Percentiles rank a stretch among this genome's conserved stretches.
Conservation (phyloP, 2,888 invertebrate genomes). For the Lottia scabra region DNA sequence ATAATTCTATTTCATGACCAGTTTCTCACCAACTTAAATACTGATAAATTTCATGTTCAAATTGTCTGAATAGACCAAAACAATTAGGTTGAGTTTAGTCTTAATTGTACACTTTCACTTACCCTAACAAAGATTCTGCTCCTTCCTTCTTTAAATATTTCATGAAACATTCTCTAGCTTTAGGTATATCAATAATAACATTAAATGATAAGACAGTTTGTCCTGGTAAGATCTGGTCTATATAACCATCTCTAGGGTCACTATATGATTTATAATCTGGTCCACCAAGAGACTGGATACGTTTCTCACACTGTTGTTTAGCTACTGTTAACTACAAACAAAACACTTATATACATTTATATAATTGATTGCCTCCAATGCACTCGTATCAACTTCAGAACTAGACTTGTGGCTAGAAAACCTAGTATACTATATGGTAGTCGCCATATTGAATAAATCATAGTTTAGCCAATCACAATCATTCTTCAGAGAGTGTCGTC, state of each 20-base stretch:
- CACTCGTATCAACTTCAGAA: no score
- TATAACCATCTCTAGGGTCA: slow-evolving; percentile 35
- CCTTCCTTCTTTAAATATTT: slow-evolving; percentile 86
- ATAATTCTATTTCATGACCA: no score
- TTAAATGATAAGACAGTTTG: slow-evolving; percentile 55
- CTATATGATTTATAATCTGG: slow-evolving; percentile 55
- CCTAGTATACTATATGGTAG: no score
- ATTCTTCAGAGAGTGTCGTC: no score
- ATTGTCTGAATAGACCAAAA: no score
- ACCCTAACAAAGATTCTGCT: slow-evolving; percentile 82
- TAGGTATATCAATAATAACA: slow-evolving; percentile 56
- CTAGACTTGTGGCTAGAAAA: no score
- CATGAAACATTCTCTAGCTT: slow-evolving; percentile 75
- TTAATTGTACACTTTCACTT: slow-evolving; percentile 23
- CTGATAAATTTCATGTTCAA: no score
- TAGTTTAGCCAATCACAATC: no score
- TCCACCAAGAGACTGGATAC: slow-evolving; percentile 59
- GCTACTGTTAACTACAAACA: slow-evolving; percentile 60
- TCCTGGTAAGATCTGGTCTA: slow-evolving; percentile 32
- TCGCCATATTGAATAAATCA: no score
- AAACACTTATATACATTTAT: slow-evolving; percentile 5
- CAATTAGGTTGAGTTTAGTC: no score
- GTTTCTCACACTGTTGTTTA: slow-evolving; percentile 63
- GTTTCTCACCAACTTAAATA: no score
- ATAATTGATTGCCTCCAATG: no score